Base-by-base conservation (phyloP, 2,888 invertebrate genomes). In the Gryllus longicercus region DNA sequence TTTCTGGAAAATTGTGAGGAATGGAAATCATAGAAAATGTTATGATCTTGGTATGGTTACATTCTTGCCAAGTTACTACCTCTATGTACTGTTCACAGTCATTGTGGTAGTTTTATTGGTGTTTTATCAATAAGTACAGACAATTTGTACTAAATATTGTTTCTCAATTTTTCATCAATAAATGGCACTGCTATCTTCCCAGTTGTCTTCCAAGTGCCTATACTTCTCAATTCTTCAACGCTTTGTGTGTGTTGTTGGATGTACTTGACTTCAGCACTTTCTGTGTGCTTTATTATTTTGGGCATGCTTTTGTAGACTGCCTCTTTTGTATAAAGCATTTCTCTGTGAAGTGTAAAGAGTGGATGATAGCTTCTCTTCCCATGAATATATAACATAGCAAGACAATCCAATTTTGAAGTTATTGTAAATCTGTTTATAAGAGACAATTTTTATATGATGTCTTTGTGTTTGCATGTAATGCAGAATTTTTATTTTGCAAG, bases 141-240 rank as follows among this genome's bases (percentile, higher is more conserved):
- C 63, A 11, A 18, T 18, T 63, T 63, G 8, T 14, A 63, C 38
- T 38, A 18, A 63, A n/a, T 63, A 63, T 63, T 63, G 16, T 63
- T 63, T 63, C 63, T 63, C 4, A n/a, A 63, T 14, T 63, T 14
- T 63, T 63, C 14, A 12, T 63, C 63, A 18, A 38, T 38, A 38
- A 38, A 38, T 38, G 38, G 8, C 8, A 38, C 38, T 38, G 38
- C 63, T 63, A 63, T 63, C 63, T 63, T 63, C 63, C 63, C 63
- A 63, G 63, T n/a, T 63, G 63, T 63, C 8, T 63, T 63, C 63
- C 63, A 63, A 63, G 63, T 63, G 63, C 63, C 63, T 63, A 63
- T n/a, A 63, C n/a, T n/a, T 63, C 63, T 18, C 63, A 18, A n/a
- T 16, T 18, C n/a, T 63, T 63, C 14, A n/a, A 38, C 38, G 38